phyloP scores from a whole-genome alignment of 2,888 invertebrate genomes.

The Caenorhabditis panamensis region DNA sequence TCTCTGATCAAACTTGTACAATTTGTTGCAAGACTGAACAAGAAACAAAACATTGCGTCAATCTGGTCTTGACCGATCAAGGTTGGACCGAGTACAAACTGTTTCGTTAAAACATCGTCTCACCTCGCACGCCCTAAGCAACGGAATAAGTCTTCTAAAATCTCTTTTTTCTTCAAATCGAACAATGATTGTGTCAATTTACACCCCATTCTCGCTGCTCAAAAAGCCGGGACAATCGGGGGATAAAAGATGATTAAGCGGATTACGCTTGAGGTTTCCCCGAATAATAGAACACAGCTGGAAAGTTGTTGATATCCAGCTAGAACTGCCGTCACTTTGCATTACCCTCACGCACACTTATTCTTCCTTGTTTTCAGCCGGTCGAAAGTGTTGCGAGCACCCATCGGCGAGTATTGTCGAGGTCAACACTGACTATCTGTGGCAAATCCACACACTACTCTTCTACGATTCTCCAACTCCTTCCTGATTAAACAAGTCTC shows the following conservation, averaged over 20 bases:
- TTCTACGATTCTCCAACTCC: constrained; percentile 19
- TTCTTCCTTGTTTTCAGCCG: constrained; percentile 61
- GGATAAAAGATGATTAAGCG: constrained; percentile 36
- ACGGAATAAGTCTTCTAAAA: too few relatives aligned
- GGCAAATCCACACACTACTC: constrained; percentile 30
- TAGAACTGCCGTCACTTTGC: constrained; percentile 37
- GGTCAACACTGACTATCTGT: constrained; percentile 78
- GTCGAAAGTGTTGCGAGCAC: constrained; percentile 67
- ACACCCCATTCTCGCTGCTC: neutral
- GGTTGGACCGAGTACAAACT: constrained; percentile 12
- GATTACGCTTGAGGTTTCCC: constrained; percentile 48
- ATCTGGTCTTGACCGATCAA: constrained; percentile 40
- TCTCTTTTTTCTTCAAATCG: too few relatives aligned
- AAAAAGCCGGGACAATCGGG: neutral
- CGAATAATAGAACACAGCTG: constrained; percentile 50
- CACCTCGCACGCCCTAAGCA: too few relatives aligned
- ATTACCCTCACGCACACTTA: constrained; percentile 6
- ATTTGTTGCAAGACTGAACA: too few relatives aligned
- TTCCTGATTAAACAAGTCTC: constrained; percentile 56
- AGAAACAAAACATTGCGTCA: neutral
- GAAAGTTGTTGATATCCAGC: constrained; percentile 38
- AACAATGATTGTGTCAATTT: neutral
- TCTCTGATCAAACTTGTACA: neutral
- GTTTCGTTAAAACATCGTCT: too few relatives aligned
- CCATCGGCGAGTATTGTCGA: constrained; percentile 77